Base-by-base conservation (phyloP, 2,113 vertebrate species). In the Bucco capensis region DNA sequence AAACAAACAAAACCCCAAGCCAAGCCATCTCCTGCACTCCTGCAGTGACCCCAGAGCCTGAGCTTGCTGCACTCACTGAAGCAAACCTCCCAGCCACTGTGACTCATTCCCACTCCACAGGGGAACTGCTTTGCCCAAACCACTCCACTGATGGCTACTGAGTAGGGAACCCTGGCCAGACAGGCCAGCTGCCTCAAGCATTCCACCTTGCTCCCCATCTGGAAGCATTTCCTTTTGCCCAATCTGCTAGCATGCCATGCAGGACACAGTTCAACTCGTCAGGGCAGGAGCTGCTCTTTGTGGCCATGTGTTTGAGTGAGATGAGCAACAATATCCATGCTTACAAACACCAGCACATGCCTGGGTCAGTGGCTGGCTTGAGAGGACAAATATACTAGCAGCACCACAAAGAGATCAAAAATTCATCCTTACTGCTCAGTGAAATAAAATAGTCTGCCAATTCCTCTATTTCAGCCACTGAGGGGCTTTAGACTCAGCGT, bases 61-160 rank as follows among this genome's bases (percentile, higher is more conserved):
- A 67, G 66, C 57, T n/a, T 6, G 40, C 49, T 67, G 4, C 75
- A 6, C 1, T 0, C 31, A 27, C 38, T 8, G 60, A 54, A 74
- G 82, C 42, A 17, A 73, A 56, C 51, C 83, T 80, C 89, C 71
- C 65, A 8, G 69, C 86, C 37, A 8, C 19, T 0, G 13, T 92
- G 93, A 93, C 77, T 95, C 91, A 93, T 28, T 73, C 77, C 65
- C 3, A 6, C 47, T 8, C 72, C 0, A 4, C 33, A 6, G 89
- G 79, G 69, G 69, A 96, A 94, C 93, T 92, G 89, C 83, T 95
- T 94, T 89, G 62, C 49, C 90, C 92, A 57, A 89, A 86, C 49
- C 91, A 67, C 46, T 18, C 53, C 1, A 9, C 49, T 3, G 14
- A 38, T 74, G 73, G 79, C 21, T 42, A 38, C 40, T 88, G 83